Percentiles rank a stretch among this genome's conserved stretches.
phyloP scores from a whole-genome alignment of 2,888 invertebrate species.

The Palloptera scutellata region DNA sequence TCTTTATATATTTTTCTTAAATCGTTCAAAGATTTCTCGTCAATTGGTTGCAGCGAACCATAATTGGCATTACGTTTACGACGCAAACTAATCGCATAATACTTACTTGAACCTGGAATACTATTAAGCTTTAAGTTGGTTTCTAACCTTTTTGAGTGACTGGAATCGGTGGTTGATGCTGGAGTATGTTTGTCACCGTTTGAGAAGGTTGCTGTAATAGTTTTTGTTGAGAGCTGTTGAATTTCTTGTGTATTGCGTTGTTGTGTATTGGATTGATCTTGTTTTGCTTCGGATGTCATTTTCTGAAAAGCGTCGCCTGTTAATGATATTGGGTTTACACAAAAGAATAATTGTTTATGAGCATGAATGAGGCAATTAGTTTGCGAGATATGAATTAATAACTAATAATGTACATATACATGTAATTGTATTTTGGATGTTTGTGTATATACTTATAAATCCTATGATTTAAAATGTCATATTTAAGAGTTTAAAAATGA shows the following conservation, averaged over 20 bases:
- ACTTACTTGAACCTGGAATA: constrained; percentile 32
- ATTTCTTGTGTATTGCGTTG: constrained; percentile 29
- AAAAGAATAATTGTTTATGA: constrained; percentile 48
- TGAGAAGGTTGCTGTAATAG: constrained; percentile 44
- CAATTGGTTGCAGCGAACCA: constrained; percentile 56
- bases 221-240: constrained; percentile 34
- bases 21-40: constrained; percentile 50
- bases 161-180: neutral
- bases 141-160: constrained; percentile 44
- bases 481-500: constrained; percentile 9
- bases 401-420: neutral
- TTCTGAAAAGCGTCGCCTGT: constrained; percentile 64
- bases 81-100: constrained; percentile 19
- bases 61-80: constrained; percentile 46
- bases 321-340: constrained; percentile 55
- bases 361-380: constrained; percentile 48
- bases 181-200: constrained; percentile 11
- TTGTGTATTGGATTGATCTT: constrained; percentile 28
- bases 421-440: neutral
- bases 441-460: constrained; percentile 1
- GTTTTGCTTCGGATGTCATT: constrained; percentile 42
- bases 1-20: constrained; percentile 55
- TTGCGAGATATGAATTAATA: constrained; percentile 23
- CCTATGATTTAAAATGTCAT: neutral
- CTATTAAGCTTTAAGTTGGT: constrained; percentile 35